Conservation (phyloP, 2,888 invertebrate species). For the Macrophya annulata region DNA sequence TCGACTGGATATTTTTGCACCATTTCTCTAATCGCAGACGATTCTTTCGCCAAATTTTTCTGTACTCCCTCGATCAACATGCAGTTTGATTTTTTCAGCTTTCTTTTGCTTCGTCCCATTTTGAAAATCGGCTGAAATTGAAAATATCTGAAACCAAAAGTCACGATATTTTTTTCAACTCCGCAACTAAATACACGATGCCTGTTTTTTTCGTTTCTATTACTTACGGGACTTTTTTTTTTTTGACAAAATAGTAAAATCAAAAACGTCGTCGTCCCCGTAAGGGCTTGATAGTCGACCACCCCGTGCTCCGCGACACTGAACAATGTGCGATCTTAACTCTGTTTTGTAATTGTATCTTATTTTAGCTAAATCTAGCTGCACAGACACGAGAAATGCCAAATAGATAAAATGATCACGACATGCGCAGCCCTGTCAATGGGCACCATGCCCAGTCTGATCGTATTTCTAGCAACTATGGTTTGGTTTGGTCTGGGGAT, state of each 20-base stretch:
- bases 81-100: not conserved
- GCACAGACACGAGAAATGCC: slow-evolving; percentile 26
- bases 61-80: not conserved
- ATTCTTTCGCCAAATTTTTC: not conserved
- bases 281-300: not conserved
- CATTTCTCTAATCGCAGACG: not conserved
- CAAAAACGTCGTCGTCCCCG: not conserved
- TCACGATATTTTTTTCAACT: not conserved
- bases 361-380: slow-evolving; percentile 56
- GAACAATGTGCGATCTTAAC: slow-evolving; percentile 22
- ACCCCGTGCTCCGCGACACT: not conserved
- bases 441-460: slow-evolving; percentile 71
- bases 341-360: slow-evolving; percentile 54
- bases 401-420: slow-evolving; percentile 60
- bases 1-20: not conserved
- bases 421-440: slow-evolving; percentile 63
- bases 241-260: not conserved
- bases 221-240: not conserved
- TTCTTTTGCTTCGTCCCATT: slow-evolving; percentile 42
- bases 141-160: slow-evolving; percentile 9
- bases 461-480: slow-evolving; percentile 69
- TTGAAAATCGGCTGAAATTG: not conserved
- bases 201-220: not conserved
- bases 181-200: not conserved
- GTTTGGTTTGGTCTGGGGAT: slow-evolving; percentile 20